phyloP scores from a whole-genome alignment of 2,888 invertebrate genomes.

The Andrena bucephala region DNA sequence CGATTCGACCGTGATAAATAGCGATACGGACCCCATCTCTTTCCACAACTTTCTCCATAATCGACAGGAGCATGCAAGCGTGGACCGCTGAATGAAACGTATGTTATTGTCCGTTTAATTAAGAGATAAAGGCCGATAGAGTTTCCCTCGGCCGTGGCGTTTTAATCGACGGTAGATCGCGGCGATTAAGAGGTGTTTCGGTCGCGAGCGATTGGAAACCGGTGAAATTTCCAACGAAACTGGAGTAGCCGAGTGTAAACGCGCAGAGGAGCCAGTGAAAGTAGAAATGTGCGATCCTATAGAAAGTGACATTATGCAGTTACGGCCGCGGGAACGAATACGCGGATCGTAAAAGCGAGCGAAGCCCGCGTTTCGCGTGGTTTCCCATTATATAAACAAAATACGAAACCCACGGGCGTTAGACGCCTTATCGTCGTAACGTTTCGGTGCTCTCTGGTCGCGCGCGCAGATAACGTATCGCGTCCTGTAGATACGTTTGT shows the following conservation, averaged over 20 bases:
- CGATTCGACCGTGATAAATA: no score
- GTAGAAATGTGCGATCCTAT: conserved; percentile 58
- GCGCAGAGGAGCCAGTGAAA: conserved; percentile 58
- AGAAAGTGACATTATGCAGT: conserved; percentile 67
- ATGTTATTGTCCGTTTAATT: conserved; percentile 26
- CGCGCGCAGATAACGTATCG: conserved; percentile 1
- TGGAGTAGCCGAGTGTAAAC: conserved; percentile 55
- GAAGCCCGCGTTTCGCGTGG: conserved; percentile 21
- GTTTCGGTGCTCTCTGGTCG: conserved; percentile 1
- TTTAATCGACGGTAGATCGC: conserved; percentile 3
- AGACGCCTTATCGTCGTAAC: conserved; percentile 31
- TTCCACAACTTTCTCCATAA: not conserved
- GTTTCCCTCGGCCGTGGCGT: conserved; percentile 5
- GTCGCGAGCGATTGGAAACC: conserved; percentile 41
- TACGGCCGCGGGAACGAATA: conserved; percentile 56
- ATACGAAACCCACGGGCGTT: not conserved
- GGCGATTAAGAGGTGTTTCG: conserved; percentile 6
- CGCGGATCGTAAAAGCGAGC: conserved; percentile 51
- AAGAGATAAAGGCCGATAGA: conserved; percentile 10
- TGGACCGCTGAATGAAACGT: not conserved
- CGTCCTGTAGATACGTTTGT: not conserved
- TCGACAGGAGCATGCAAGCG: not conserved
- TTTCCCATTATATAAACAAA: conserved; percentile 51
- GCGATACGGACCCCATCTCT: not conserved
- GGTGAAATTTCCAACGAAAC: conserved; percentile 61